phyloP scores from a whole-genome alignment of 2,797 vertebrate genomes.

The Botia kubotai region DNA sequence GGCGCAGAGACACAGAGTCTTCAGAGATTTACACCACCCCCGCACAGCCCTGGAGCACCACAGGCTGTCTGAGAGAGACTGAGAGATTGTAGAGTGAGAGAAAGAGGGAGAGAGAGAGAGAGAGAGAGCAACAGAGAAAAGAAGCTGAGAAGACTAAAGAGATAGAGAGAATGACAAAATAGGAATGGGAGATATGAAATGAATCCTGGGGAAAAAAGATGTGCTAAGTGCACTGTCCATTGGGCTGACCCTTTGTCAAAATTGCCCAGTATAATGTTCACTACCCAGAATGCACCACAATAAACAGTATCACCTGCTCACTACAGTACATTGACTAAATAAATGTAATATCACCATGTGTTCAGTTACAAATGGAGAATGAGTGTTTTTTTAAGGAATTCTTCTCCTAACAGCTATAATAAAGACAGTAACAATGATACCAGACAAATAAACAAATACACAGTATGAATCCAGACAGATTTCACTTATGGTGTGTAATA shows the following conservation, averaged over 20 bases:
- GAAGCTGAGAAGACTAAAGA: not conserved
- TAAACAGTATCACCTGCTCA: too few species aligned
- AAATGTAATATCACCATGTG: too few species aligned
- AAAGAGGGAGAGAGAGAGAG: slow-evolving; percentile 40
- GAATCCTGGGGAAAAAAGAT: not conserved
- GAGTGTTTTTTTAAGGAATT: too few species aligned
- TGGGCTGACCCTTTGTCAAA: too few species aligned
- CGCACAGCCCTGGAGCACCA: not conserved
- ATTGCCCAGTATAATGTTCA: too few species aligned
- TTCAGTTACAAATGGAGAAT: too few species aligned
- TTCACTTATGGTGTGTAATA: not conserved
- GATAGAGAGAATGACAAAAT: not conserved
- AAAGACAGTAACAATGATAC: too few species aligned
- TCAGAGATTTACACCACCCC: slow-evolving; percentile 29
- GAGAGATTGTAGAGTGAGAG: slow-evolving; percentile 22
- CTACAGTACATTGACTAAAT: too few species aligned
- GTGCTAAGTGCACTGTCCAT: not conserved
- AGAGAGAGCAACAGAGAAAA: not conserved
- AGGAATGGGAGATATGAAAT: not conserved
- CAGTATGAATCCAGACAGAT: too few species aligned
- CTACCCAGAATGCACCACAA: too few species aligned
- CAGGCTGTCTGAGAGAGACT: not conserved
- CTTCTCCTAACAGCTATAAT: too few species aligned
- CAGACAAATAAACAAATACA: too few species aligned
- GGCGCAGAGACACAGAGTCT: not conserved